Evolutionary conservation across 2,113 vertebrate genomes (phyloP), one percentile per base, ranked within the genome.

Genomic region (Onychostoma macrolepis): DNA sequence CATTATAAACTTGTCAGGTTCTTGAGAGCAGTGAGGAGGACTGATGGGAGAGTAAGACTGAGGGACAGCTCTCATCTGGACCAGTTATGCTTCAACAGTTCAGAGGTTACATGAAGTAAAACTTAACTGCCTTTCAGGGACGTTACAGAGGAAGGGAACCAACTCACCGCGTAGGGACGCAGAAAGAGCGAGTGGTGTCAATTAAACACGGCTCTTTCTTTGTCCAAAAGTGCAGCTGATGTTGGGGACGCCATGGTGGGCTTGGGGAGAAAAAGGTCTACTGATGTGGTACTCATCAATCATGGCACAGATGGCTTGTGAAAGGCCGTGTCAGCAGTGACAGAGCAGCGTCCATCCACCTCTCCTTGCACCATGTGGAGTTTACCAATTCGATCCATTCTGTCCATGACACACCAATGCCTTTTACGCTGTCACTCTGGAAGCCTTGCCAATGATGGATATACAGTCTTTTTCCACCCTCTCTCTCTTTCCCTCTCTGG

Each of bases 241-340:
- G 75, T 78, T 84, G 80, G 72, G 72, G 85, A 81, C 78, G 38
- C 76, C 72, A 43, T 58, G 41, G 69, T 63, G 85, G 41, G 81
- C 10, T 50, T 71, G 63, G 63, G 67, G 30, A 87, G 63, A 83
- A 38, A 75, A 76, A 80, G 45, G 2, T 79, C 6, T 72, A 10
- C 50, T 67, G 67, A 81, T 84, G 74, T 85, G 82, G 86, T 69
- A 45, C 89, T 92, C 92, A 95, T 95, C 94, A 92, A 93, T 96
- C 94, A 95, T 77, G 85, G 83, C 93, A 93, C 95, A 95, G 95
- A 95, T 95, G 94, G 93, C 90, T 91, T 93, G 92, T 94, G 91
- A 94, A 93, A 90, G 89, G 89, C 87, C 48, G 43, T 92, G 91
- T 93, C 92, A 92, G 87, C 88, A 88, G 92, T 91, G 92, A 93